phyloP scores from a whole-genome alignment of 2,888 invertebrate species.

The Phortica okadai region DNA sequence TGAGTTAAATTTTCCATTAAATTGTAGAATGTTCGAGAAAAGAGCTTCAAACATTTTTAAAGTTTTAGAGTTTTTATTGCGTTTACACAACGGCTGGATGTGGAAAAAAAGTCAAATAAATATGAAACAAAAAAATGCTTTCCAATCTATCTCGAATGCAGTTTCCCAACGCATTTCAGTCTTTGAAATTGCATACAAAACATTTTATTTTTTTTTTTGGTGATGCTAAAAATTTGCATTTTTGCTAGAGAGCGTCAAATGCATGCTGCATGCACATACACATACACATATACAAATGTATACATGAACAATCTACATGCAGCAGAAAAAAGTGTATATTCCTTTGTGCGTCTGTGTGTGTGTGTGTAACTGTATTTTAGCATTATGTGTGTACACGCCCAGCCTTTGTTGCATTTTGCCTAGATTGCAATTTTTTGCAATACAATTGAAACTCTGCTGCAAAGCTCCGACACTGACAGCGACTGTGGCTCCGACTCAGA shows the following conservation, averaged over 20 bases:
- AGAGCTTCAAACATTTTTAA: too few relatives aligned
- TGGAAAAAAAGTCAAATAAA: background rate
- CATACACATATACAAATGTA: slow-evolving; percentile 24
- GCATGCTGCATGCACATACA: slow-evolving; percentile 54
- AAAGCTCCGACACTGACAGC: slow-evolving; percentile 1
- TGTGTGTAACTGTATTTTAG: slow-evolving; percentile 45
- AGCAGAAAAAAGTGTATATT: slow-evolving; percentile 43
- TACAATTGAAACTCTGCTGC: slow-evolving; percentile 54
- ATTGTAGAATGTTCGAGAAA: too few relatives aligned
- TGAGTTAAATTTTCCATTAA: background rate
- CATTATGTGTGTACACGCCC: slow-evolving; percentile 51
- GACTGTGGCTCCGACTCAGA: background rate
- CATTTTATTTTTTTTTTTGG: slow-evolving; percentile 36
- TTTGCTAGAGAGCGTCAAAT: slow-evolving; percentile 56
- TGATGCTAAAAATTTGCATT: slow-evolving; percentile 61
- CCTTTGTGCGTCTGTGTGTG: slow-evolving; percentile 42
- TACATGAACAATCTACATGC: slow-evolving; percentile 33
- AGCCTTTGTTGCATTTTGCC: slow-evolving; percentile 71
- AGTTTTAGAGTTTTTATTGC: background rate
- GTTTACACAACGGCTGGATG: background rate
- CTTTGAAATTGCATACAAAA: slow-evolving; percentile 64
- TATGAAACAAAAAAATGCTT: slow-evolving; percentile 8
- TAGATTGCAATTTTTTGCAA: slow-evolving; percentile 71
- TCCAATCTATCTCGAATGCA: slow-evolving; percentile 52
- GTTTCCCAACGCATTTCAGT: slow-evolving; percentile 62